Evolutionary conservation across 2,888 invertebrate genomes (phyloP).

Genomic region (Epicampocera succincta): DNA sequence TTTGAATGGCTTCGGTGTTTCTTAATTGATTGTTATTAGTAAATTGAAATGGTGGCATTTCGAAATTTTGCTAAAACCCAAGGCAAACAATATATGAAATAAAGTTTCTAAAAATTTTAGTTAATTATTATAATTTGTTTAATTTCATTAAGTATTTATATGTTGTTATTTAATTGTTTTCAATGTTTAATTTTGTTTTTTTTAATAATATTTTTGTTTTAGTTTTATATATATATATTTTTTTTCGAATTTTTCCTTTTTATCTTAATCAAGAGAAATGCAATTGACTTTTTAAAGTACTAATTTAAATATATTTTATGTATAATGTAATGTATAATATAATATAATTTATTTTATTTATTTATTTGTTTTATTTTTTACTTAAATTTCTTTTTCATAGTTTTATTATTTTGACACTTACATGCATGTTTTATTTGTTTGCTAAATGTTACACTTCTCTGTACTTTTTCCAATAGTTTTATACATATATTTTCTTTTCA

Average conservation of each 20-base stretch:
- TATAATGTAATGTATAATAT: slow-evolving; percentile 57
- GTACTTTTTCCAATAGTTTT: slow-evolving; percentile 35
- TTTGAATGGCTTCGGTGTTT: no score
- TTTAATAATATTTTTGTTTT: slow-evolving; percentile 15
- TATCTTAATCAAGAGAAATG: slow-evolving; percentile 69
- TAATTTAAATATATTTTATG: slow-evolving; percentile 61
- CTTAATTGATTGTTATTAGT: no score
- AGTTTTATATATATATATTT: neutral
- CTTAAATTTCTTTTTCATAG: slow-evolving; percentile 63
- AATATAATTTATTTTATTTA: slow-evolving; percentile 33
- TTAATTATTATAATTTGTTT: neutral
- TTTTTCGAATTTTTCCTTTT: slow-evolving; percentile 40
- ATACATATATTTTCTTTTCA: neutral
- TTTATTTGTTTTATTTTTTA: slow-evolving; percentile 46
- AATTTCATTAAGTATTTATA: neutral
- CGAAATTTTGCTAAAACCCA: no score
- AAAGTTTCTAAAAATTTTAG: neutral
- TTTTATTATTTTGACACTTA: slow-evolving; percentile 68
- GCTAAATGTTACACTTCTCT: slow-evolving; percentile 59
- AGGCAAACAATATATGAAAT: neutral
- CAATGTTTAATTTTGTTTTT: slow-evolving; percentile 36
- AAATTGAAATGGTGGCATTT: no score
- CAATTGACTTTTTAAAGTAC: slow-evolving; percentile 69
- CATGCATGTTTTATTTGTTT: slow-evolving; percentile 62
- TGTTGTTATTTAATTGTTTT: neutral